Evolutionary conservation across 2,113 vertebrate species (phyloP).

Genomic region (Heptranchias perlo): DNA sequence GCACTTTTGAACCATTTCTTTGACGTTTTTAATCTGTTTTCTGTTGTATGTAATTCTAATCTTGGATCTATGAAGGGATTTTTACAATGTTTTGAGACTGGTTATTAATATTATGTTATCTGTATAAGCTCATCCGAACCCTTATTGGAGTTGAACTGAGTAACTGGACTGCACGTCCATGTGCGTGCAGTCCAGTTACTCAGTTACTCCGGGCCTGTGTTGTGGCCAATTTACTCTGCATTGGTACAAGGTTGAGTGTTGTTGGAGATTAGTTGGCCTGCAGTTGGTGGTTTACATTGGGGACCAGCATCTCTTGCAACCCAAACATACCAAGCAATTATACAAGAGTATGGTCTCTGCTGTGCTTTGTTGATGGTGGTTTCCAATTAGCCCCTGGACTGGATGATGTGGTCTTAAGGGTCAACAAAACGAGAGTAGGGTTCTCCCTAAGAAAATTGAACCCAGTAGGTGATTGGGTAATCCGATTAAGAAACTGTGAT

Average conservation of each 20-base stretch:
- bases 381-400: background rate
- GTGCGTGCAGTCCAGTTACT: background rate
- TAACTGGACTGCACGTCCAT: no score
- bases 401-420: background rate
- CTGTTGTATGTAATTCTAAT: background rate
- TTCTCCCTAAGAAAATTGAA: background rate
- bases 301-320: background rate
- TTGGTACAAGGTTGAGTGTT: background rate
- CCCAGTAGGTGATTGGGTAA: background rate
- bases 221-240: background rate
- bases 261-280: background rate
- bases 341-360: background rate
- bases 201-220: background rate
- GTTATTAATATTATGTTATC: background rate
- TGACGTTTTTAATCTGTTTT: conserved; percentile 12
- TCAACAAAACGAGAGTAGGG: background rate
- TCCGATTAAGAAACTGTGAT: background rate
- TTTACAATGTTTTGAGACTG: background rate
- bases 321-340: background rate
- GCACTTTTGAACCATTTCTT: background rate
- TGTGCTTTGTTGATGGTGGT: background rate
- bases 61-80: background rate
- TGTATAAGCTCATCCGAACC: background rate
- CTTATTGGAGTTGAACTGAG: conserved; percentile 5
- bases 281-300: background rate